These are phyloP conservation scores for Gadopsis bispinosus DNA, from an alignment of 2,797 vertebrate species.

Conservation along the genomic window DNA sequence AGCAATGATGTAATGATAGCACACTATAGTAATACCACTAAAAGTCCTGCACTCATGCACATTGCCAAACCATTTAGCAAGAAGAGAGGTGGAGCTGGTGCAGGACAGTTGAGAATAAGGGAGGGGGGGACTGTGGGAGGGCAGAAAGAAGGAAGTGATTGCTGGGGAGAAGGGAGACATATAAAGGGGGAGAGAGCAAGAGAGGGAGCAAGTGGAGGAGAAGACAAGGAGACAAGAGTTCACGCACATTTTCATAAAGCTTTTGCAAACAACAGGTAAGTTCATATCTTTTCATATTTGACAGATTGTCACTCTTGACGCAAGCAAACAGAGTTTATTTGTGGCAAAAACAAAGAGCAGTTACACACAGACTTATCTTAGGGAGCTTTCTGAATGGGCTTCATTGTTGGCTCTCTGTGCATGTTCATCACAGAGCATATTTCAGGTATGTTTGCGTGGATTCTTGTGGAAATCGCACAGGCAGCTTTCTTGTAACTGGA, in stretches of 20 bases:
- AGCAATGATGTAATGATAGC: conserved; percentile 36
- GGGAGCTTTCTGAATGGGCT: conserved; percentile 30
- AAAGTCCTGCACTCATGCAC: conserved; percentile 31
- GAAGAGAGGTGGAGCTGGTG: conserved; percentile 67
- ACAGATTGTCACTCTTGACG: neutral
- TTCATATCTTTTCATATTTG: conserved; percentile 1
- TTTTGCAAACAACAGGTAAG: conserved; percentile 62
- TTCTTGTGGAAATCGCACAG: conserved; percentile 18
- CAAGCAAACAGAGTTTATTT: neutral
- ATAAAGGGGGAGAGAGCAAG: conserved; percentile 60
- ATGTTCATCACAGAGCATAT: neutral
- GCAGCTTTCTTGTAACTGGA: conserved; percentile 64
- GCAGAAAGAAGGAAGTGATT: conserved; percentile 76
- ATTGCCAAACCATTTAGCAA: conserved; percentile 41
- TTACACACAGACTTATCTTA: neutral
- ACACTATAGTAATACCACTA: conserved; percentile 24
- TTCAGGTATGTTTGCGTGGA: conserved; percentile 38
- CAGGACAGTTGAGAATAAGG: conserved; percentile 23
- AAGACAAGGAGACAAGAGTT: conserved; percentile 28
- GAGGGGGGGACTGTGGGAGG: conserved; percentile 62
- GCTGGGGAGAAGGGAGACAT: conserved; percentile 46
- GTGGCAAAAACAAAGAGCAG: conserved; percentile 2
- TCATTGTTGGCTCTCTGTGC: conserved; percentile 1
- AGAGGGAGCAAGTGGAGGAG: conserved; percentile 53
- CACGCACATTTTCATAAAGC: neutral